A percentile compares a stretch with the other conserved stretches of the same genome.
Conservation (phyloP, 2,113 vertebrate genomes). For the Nanger granti region DNA sequence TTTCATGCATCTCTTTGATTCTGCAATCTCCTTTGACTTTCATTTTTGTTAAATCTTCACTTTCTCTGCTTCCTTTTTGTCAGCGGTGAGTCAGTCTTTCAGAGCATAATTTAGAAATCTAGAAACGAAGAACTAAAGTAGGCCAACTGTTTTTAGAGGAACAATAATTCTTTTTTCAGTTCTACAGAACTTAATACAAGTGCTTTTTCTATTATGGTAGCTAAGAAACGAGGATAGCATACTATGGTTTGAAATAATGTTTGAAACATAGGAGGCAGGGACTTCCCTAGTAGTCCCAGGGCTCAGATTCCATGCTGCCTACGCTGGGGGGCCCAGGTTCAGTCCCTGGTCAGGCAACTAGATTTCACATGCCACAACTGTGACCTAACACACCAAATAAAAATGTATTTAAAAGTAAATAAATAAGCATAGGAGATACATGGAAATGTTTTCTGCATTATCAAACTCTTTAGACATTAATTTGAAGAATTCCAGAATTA, state of each 20-base stretch:
- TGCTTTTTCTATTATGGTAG: background rate
- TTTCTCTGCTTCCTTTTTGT: background rate
- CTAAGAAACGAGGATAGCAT: background rate
- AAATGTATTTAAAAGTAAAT: background rate
- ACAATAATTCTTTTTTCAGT: background rate
- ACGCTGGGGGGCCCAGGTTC: rapidly evolving
- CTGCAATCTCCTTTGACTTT: background rate
- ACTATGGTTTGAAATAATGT: background rate
- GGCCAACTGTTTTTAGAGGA: background rate
- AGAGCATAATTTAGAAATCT: background rate
- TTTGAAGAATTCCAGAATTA: background rate
- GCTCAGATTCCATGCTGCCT: background rate
- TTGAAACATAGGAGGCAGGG: background rate
- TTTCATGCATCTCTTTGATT: background rate
- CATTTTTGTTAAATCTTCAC: background rate
- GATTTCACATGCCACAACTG: background rate
- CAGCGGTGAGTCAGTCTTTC: background rate
- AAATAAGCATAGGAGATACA: background rate
- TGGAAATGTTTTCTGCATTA: background rate
- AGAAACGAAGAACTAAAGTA: background rate
- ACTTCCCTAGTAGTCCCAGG: background rate
- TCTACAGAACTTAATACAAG: background rate
- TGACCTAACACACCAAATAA: background rate
- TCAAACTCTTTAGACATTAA: background rate
- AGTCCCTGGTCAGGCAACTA: background rate